Base-by-base conservation (phyloP, 2,113 vertebrate genomes). In the Cyanocitta stelleri region DNA sequence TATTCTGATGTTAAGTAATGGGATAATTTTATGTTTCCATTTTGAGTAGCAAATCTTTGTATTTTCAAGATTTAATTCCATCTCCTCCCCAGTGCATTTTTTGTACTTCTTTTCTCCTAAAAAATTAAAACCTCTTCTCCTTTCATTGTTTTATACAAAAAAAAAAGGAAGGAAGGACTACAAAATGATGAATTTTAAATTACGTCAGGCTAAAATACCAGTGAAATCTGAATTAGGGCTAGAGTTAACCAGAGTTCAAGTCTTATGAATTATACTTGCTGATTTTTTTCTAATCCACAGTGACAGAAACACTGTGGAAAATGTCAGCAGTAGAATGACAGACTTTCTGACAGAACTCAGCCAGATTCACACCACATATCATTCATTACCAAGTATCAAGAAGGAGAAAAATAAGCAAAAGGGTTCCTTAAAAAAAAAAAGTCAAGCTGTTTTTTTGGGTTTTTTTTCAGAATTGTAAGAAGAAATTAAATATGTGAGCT, bases 241-340 rank as follows among this genome's bases (percentile, higher is more conserved):
- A 26, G 72, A 85, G 29, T 85, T 94, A 85, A 73, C 11, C 6
- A 46, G 37, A 89, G 54, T 83, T 93, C 49, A 85, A 76, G 10
- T 73, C 24, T 83, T 90, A 19, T 10, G 26, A 76, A 49, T 87
- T 87, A 81, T 62, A 79, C 32, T 92, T 95, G 67, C 64, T 90
- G 51, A 69, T 76, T 48, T 91, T 82, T 86, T 90, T 82, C 32
- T 93, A 68, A 85, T 80, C 20, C 30, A 24, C 9, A 16, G 29
- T 83, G 85, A 85, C 75, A 90, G 69, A 90, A 94, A 87, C 83
- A 43, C 37, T 61, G 66, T 78, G 87, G 81, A 93, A 94, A 85
- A 82, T 6, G 8, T 64, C 88, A 85, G 6, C 78, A n/a, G 22
- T 87, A 41, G 78, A 85, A 91, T 89, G 85, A 76, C 87, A 97